phyloP scores from a whole-genome alignment of 1,140 invertebrate genomes.

The Bradysia coprophila region DNA sequence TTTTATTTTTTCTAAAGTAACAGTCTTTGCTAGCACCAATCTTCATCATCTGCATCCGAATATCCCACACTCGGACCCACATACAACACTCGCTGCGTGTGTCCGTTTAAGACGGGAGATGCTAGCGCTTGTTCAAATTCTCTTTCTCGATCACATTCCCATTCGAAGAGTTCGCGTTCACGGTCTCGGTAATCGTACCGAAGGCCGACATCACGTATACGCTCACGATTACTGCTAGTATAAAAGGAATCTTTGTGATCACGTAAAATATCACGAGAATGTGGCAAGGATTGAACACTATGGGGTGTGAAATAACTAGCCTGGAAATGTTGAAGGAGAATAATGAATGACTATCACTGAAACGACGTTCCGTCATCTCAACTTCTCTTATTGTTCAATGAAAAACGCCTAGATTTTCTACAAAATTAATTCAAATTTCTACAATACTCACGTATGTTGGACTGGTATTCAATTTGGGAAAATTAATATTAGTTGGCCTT shows the following conservation, averaged over 20 bases:
- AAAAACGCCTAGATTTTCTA: too few species aligned
- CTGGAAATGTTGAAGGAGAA: conserved; percentile 9
- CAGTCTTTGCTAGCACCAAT: conserved; percentile 77
- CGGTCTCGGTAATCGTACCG: conserved; percentile 21
- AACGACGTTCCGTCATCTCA: not conserved
- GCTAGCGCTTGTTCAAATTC: conserved; percentile 37
- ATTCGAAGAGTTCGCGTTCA: conserved; percentile 20
- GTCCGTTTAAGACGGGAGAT: conserved; percentile 67
- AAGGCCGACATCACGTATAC: too few species aligned
- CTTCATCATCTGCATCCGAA: conserved; percentile 64
- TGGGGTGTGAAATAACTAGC: conserved; percentile 25
- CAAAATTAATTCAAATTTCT: too few species aligned
- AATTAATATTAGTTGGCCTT: conserved; percentile 65
- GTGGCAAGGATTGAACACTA: conserved; percentile 25
- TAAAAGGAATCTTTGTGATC: conserved; percentile 23
- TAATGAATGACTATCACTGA: not conserved
- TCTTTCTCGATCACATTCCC: conserved; percentile 17
- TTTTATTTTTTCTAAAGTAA: too few species aligned
- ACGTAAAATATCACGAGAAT: conserved; percentile 21
- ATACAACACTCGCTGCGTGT: conserved; percentile 49
- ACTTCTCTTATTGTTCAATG: not conserved
- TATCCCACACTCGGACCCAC: conserved; percentile 47
- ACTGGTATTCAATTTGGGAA: conserved; percentile 80
- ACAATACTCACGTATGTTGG: conserved; percentile 77
- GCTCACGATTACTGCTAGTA: conserved; percentile 13